These are phyloP conservation scores for Nasua narica DNA, from an alignment of 2,797 vertebrate genomes.

Conservation along the genomic window DNA sequence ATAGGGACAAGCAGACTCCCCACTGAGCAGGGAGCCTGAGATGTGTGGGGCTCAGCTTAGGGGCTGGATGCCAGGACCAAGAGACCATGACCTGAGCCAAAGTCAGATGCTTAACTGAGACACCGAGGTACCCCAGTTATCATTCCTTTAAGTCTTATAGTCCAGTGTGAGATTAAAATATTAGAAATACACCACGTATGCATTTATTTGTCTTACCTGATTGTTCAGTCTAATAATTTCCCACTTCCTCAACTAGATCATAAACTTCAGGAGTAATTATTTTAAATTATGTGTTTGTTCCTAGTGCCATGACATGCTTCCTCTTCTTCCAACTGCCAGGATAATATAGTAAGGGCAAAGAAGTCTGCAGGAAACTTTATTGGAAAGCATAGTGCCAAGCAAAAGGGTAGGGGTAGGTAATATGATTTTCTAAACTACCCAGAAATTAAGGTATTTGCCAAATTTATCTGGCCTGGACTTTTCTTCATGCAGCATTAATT, in stretches of 20 bases:
- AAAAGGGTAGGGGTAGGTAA: background rate
- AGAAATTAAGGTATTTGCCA: background rate
- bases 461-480: background rate
- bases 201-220: background rate
- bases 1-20: background rate
- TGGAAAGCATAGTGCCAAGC: background rate
- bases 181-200: background rate
- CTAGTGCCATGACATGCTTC: background rate
- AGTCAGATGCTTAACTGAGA: background rate
- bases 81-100: background rate
- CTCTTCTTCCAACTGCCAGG: background rate
- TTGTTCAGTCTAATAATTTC: background rate
- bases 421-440: background rate
- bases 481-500: background rate
- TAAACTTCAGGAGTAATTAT: background rate
- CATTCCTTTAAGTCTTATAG: background rate
- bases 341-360: background rate
- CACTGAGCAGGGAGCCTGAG: background rate
- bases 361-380: background rate
- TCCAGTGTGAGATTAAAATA: background rate
- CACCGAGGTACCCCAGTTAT: background rate
- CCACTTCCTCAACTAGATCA: background rate
- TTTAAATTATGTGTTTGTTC: background rate
- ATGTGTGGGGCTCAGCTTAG: background rate
- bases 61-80: background rate